Base-by-base conservation (phyloP, 2,113 vertebrate genomes). In the Macquaria australasica region DNA sequence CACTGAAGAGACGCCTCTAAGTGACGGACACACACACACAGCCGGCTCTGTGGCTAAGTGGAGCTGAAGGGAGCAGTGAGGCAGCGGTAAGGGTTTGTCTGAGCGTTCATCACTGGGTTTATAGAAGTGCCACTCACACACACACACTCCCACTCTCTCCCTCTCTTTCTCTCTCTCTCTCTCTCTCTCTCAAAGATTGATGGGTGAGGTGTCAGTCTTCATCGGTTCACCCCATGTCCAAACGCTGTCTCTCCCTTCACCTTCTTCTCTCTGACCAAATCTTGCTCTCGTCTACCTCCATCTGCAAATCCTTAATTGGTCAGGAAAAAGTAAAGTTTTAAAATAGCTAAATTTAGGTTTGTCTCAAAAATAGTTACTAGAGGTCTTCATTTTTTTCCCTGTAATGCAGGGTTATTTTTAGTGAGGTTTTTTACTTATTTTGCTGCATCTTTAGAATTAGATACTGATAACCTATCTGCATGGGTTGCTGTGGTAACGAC, bases 51-150 rank as follows among this genome's bases (percentile, higher is more conserved):
- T 86, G 80, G 88, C 84, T 98, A 98, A 99, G 96, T 96, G 96
- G 96, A 97, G 95, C 96, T 98, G 97, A 99, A 97, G 95, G 96
- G 93, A 96, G 96, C 95, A 95, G 96, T 96, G 95, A 97, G 97
- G 96, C 96, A 96, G 96, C 94, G 96, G 96, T 95, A 94, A 28
- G 95, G 97, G 97, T 97, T 97, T 98, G 97, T 98, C 97, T 98
- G 96, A 94, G 93, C 96, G 94, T 97, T 97, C 97, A 97, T 99
- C 97, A 97, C 96, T 94, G 90, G 97, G 95, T 97, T 99, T 98
- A 98, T 98, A 97, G 97, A 97, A 96, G 96, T 98, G 97, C 96
- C 98, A 98, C 94, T 98, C 97, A 97, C 95, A 45, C 76, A n/a
- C 63, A 58, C 77, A 14, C 75, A 25, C 34, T 20, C 59, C 0